Evolutionary conservation across 2,797 vertebrate species (phyloP).

Genomic region (Pangasius macronema): DNA sequence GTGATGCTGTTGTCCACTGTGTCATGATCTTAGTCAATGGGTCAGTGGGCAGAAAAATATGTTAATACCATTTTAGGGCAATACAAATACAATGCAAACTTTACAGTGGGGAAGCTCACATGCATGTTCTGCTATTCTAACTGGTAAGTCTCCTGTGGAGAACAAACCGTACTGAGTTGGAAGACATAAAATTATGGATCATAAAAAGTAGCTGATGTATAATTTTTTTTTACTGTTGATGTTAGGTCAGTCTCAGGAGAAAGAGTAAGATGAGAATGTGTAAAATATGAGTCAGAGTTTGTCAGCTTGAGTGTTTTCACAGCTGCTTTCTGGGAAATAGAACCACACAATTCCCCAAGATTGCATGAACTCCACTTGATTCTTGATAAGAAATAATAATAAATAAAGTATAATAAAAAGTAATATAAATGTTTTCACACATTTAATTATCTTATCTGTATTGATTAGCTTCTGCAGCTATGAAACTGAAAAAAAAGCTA

Average conservation of each 20-base stretch:
- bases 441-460: background rate
- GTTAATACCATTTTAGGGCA: background rate
- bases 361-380: background rate
- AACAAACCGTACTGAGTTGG: background rate
- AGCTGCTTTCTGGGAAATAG: constrained; percentile 39
- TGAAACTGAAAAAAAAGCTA: background rate
- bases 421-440: background rate
- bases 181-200: background rate
- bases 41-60: background rate
- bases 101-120: background rate
- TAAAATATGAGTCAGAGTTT: constrained; percentile 35
- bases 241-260: constrained; percentile 25
- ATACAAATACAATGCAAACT: no score
- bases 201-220: constrained; percentile 13
- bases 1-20: no score
- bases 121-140: background rate
- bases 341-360: background rate
- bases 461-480: background rate
- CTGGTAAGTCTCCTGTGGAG: background rate
- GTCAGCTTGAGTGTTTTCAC: constrained; percentile 44
- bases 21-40: no score
- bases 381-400: background rate
- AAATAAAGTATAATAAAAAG: background rate
- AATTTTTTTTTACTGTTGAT: constrained; percentile 11
- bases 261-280: constrained; percentile 28